Evolutionary conservation across 2,113 vertebrate genomes (phyloP).

Genomic region (Fregata magnificens): DNA sequence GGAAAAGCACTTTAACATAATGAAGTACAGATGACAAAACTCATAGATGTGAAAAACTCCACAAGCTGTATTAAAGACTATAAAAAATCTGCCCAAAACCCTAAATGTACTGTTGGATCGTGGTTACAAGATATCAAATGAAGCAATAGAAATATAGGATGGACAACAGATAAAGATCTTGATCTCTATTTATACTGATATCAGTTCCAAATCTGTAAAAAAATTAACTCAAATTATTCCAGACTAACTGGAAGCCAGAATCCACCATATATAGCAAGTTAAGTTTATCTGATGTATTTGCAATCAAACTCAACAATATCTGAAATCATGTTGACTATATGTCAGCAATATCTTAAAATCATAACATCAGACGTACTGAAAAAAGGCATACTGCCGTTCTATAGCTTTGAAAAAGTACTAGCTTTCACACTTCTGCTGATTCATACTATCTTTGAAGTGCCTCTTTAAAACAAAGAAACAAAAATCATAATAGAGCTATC

Average conservation of each 20-base stretch:
- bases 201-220: background rate
- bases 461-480: background rate
- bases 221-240: background rate
- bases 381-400: background rate
- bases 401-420: background rate
- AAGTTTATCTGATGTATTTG: background rate
- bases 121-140: background rate
- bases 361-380: background rate
- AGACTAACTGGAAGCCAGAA: background rate
- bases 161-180: background rate
- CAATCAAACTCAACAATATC: background rate
- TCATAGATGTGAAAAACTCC: background rate
- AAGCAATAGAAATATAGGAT: background rate
- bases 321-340: background rate
- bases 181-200: background rate
- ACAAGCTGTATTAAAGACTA: background rate
- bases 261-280: fast-evolving
- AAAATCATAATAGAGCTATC: background rate
- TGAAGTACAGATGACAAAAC: background rate
- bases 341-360: background rate
- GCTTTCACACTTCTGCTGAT: background rate
- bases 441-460: background rate
- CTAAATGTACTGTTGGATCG: background rate
- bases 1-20: background rate
- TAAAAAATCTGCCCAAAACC: background rate